A percentile compares a stretch with the other conserved stretches of the same genome.
phyloP scores from a whole-genome alignment of 2,113 vertebrate species.

The Nerophis ophidion region DNA sequence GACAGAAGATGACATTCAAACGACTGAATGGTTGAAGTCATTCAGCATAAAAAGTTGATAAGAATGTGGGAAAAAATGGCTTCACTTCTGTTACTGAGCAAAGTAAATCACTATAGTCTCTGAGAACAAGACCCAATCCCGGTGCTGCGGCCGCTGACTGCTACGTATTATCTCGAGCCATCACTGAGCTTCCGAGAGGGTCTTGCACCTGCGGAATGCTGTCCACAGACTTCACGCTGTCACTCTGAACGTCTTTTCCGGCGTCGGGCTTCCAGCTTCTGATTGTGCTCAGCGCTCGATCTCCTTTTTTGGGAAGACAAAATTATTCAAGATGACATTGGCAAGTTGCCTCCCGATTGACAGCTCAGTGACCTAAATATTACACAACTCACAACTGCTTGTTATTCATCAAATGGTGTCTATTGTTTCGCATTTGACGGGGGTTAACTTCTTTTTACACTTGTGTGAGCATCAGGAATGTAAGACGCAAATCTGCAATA shows the following conservation, averaged over 20 bases:
- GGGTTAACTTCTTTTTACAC: too few species aligned
- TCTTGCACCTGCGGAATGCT: slow-evolving; percentile 48
- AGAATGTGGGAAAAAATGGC: not conserved
- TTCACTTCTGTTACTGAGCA: not conserved
- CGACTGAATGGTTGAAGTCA: slow-evolving; percentile 35
- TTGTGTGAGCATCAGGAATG: too few species aligned
- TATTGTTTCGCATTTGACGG: too few species aligned
- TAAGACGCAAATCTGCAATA: too few species aligned
- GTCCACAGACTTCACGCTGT: slow-evolving; percentile 28
- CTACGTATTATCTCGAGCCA: slow-evolving; percentile 30
- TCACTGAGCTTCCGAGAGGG: slow-evolving; percentile 63
- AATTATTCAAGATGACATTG: not conserved
- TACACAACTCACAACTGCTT: too few species aligned
- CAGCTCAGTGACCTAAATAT: too few species aligned
- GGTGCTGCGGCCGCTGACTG: not conserved
- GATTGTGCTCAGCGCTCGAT: slow-evolving; percentile 4
- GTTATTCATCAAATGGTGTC: too few species aligned
- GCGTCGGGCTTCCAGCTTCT: slow-evolving; percentile 17
- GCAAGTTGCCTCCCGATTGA: too few species aligned
- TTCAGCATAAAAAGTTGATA: slow-evolving; percentile 14
- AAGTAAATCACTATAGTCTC: slow-evolving; percentile 1
- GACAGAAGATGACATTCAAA: slow-evolving; percentile 5
- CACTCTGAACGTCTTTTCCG: slow-evolving; percentile 17
- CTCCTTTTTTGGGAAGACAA: not conserved
- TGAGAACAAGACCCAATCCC: slow-evolving; percentile 15